phyloP scores from a whole-genome alignment of 2,113 vertebrate species.

The Sapayoa aenigma region DNA sequence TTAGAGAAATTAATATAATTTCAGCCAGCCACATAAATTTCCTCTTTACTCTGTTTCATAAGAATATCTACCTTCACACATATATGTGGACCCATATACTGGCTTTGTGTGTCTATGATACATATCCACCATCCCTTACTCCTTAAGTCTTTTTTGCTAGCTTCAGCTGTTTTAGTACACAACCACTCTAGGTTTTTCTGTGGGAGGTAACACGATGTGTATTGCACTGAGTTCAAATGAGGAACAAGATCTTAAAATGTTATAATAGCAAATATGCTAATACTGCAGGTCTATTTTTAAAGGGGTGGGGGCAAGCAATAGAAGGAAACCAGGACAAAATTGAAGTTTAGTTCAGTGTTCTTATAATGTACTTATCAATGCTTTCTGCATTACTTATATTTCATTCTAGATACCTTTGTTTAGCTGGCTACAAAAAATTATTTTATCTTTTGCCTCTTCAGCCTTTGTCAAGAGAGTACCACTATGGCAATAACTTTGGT shows the following conservation, averaged over 20 bases:
- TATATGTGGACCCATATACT: background rate
- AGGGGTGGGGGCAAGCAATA: rapidly evolving
- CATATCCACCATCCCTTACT: background rate
- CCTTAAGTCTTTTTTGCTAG: background rate
- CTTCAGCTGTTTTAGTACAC: background rate
- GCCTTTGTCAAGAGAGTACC: constrained; percentile 93
- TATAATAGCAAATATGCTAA: background rate
- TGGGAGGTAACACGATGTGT: background rate
- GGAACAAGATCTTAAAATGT: background rate
- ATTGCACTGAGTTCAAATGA: background rate
- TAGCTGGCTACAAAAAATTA: background rate
- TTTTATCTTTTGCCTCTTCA: constrained; percentile 51
- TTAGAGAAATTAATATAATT: background rate
- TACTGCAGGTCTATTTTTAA: background rate
- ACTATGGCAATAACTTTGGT: constrained; percentile 92
- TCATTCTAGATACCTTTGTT: background rate
- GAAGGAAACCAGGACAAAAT: background rate
- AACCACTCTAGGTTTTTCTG: background rate
- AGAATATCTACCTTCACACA: background rate
- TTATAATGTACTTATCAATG: background rate
- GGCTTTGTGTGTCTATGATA: background rate
- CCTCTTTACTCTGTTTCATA: background rate
- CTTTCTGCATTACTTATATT: background rate
- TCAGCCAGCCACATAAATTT: background rate
- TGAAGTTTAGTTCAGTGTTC: background rate